Evolutionary conservation across 1,140 invertebrate genomes (phyloP), one percentile per base, ranked within the genome.

Genomic region (Andricus grossulariae): DNA sequence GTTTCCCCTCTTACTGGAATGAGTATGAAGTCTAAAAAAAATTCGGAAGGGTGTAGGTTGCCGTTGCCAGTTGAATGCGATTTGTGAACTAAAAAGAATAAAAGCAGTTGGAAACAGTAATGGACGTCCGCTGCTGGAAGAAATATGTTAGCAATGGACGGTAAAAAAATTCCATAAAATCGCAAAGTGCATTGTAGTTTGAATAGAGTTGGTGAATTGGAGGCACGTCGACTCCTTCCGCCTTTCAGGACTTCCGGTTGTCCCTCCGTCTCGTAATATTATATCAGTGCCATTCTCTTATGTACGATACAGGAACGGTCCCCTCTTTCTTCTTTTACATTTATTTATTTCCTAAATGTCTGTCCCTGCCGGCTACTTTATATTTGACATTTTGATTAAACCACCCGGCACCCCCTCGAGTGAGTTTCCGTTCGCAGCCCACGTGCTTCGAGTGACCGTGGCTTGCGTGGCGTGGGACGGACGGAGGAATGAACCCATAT

Each of bases 321-420:
- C 66, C 55, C 54, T 71, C 39, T 78, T 71, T 60, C 77, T 84
- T 88, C 81, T 85, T 87, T 87, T 88, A 88, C 87, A 90, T 90
- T 91, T 90, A 90, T 90, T 91, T 91, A 88, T 89, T 89, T 90
- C 84, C 85, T 84, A 87, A 88, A 89, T 86, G 89, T 91, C 89
- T 86, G 82, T 88, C 85, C 86, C 88, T 86, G 86, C 84, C 82
- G 90, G 90, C 88, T 88, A 90, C 88, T 92, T 91, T 91, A 91
- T 91, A 90, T 92, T 91, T 92, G 90, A 92, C 90, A 88, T 91
- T 92, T 92, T 92, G 91, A 92, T 92, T 92, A 90, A 91, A 92
- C 85, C 87, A 76, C 78, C 87, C 83, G 80, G 80, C 74, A 82
- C 77, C n/a, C 49, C 19, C 50, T 60, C n/a, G 32, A 73, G 25